Base-by-base conservation (phyloP, 1,140 invertebrate genomes). In the Meteorus sp. region DNA sequence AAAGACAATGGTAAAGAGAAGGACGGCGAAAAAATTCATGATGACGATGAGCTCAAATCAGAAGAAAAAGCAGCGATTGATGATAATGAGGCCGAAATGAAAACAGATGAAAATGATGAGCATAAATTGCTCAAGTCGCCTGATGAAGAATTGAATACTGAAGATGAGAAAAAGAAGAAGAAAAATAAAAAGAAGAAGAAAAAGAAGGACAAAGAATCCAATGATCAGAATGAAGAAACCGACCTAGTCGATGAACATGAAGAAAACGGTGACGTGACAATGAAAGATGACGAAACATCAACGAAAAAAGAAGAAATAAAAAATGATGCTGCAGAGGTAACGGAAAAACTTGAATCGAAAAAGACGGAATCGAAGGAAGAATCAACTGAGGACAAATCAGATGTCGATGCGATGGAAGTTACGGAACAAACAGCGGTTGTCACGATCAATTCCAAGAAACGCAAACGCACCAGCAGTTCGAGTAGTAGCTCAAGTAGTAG, bases 121-220 rank as follows among this genome's bases (percentile, higher is more conserved):
- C n/a, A n/a, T n/a, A 29, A 29, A 29, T 4, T 9, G 4, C 27
- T 29, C 27, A 29, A 29, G 9, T 81, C 82, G 56, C 61, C 80
- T 45, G 82, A 85, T 7, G 80, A 81, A 59, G 64, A 75, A 15
- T 74, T 76, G 48, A 77, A 79, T 31, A 79, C 83, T 48, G 74
- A 79, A 51, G 74, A 63, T n/a, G 56, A 65, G 39, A 55, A 23
- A 22, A 20, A 43, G 22, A 61, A 67, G 41, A 60, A 61, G 62
- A 78, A 57, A 65, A 70, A 25, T 64, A 68, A 55, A 65, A 63
- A 37, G 66, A 74, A 29, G 63, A 71, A 55, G 57, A 70, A 33
- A 65, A 69, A 43, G 56, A 63, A 35, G 23, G 25, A 11, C n/a
- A 25, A 37, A 23, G 17, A 44, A 15, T 13, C 22, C 9, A 29